phyloP scores from a whole-genome alignment of 2,888 invertebrate species.

The Ichneumoninae sp. region DNA sequence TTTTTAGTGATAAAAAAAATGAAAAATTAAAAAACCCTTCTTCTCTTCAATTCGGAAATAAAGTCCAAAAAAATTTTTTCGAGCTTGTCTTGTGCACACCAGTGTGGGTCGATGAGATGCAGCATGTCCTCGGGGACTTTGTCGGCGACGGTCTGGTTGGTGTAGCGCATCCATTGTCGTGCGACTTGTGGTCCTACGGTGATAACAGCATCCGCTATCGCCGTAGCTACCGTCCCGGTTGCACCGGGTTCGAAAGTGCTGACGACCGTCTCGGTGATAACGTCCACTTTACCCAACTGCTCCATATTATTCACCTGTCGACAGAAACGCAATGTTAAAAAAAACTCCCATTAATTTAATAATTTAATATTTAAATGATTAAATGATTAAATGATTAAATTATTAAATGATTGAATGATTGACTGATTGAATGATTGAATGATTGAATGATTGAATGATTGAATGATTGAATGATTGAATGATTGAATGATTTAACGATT shows the following conservation, averaged over 20 bases:
- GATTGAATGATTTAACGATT: too few species aligned
- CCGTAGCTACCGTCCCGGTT: slow-evolving; percentile 38
- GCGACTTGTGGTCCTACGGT: slow-evolving; percentile 77
- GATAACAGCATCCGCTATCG: slow-evolving; percentile 65
- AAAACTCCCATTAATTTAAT: not conserved
- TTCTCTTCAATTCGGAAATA: not conserved
- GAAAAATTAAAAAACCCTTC: not conserved
- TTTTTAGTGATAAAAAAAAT: too few species aligned
- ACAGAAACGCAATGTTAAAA: not conserved
- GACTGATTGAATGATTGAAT: too few species aligned
- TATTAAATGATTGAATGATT: too few species aligned
- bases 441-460: too few species aligned
- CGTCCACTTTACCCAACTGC: slow-evolving; percentile 6
- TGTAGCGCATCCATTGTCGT: slow-evolving; percentile 77
- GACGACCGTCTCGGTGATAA: slow-evolving; percentile 47
- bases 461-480: too few species aligned
- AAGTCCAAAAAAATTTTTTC: not conserved
- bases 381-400: too few species aligned
- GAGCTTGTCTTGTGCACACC: slow-evolving; percentile 70
- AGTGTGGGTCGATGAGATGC: slow-evolving; percentile 89
- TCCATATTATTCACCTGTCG: not conserved
- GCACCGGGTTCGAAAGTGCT: slow-evolving; percentile 19
- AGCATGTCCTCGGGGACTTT: slow-evolving; percentile 90
- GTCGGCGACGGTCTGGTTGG: slow-evolving; percentile 93
- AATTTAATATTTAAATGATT: too few species aligned